Percentiles rank a stretch among this genome's conserved stretches.
phyloP scores from a whole-genome alignment of 1,140 invertebrate species.

The Drosophila punjabiensis region DNA sequence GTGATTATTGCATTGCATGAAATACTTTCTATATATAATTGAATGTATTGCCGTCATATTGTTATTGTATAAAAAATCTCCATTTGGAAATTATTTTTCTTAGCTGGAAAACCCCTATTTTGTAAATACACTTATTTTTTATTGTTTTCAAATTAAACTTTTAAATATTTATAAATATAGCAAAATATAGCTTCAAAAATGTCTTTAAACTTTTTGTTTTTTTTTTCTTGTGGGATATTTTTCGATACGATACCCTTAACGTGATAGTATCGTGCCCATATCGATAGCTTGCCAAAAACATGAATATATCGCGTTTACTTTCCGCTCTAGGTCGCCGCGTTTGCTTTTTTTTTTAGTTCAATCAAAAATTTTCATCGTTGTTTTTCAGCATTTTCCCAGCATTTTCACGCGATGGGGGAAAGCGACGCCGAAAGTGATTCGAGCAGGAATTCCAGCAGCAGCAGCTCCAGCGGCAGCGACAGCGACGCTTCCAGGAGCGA shows the following conservation, averaged over 20 bases:
- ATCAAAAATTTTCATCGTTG: conserved; percentile 52
- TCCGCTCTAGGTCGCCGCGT: conserved; percentile 33
- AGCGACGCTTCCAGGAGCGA: conserved; percentile 37
- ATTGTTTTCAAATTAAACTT: no score
- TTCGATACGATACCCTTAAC: not conserved
- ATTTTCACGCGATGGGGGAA: conserved; percentile 47
- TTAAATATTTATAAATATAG: no score
- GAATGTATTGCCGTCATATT: no score
- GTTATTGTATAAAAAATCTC: no score
- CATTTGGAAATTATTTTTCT: no score
- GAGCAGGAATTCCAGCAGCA: conserved; percentile 55
- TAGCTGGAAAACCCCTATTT: no score
- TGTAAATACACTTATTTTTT: no score
- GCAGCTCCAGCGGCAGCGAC: conserved; percentile 40
- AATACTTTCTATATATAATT: no score
- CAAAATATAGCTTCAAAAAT: no score
- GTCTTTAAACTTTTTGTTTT: no score
- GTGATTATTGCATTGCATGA: no score
- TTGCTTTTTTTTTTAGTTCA: conserved; percentile 36
- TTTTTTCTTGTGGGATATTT: not conserved
- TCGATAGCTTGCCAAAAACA: not conserved
- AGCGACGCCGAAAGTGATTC: conserved; percentile 71
- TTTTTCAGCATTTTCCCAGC: conserved; percentile 19
- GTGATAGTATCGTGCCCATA: not conserved
- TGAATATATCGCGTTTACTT: not conserved